These are phyloP conservation scores for Caenorhabditis remanei DNA, from an alignment of 1,140 invertebrate genomes.

Conservation along the genomic window DNA sequence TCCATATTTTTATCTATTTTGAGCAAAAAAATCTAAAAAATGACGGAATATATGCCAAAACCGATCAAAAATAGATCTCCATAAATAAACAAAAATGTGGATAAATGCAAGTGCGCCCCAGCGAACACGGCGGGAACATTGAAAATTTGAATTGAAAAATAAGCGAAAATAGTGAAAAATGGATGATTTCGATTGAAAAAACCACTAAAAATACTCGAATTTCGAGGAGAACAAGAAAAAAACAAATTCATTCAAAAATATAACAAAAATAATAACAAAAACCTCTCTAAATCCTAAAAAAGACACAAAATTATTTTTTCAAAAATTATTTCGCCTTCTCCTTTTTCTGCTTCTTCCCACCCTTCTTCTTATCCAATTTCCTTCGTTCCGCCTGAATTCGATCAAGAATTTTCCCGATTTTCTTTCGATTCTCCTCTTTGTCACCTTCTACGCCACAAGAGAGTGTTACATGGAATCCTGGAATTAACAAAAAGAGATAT, in stretches of 20 bases:
- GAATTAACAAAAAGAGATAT: slow-evolving; percentile 9
- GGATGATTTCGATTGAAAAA: too few species aligned
- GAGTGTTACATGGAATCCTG: slow-evolving; percentile 65
- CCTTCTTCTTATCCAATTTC: slow-evolving; percentile 9
- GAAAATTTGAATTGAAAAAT: too few species aligned
- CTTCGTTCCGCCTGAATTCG: slow-evolving; percentile 28
- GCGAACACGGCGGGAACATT: too few species aligned
- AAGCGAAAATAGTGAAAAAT: too few species aligned
- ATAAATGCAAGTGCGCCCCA: too few species aligned
- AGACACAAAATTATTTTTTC: background rate
- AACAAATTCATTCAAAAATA: background rate
- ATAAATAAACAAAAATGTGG: too few species aligned
- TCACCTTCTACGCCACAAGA: slow-evolving; percentile 55
- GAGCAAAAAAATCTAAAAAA: too few species aligned
- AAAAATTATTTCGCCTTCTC: background rate
- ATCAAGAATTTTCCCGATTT: slow-evolving; percentile 48
- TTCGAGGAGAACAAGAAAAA: background rate
- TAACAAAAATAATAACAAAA: background rate
- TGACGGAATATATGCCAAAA: background rate
- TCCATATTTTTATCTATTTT: too few species aligned
- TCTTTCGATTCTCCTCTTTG: slow-evolving; percentile 47
- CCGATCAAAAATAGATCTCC: too few species aligned
- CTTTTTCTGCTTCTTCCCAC: background rate
- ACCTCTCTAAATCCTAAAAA: background rate
- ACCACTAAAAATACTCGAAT: background rate